A percentile compares a stretch with the other conserved stretches of the same genome.
phyloP scores from a whole-genome alignment of 2,888 invertebrate genomes.

The Alcis repandata region DNA sequence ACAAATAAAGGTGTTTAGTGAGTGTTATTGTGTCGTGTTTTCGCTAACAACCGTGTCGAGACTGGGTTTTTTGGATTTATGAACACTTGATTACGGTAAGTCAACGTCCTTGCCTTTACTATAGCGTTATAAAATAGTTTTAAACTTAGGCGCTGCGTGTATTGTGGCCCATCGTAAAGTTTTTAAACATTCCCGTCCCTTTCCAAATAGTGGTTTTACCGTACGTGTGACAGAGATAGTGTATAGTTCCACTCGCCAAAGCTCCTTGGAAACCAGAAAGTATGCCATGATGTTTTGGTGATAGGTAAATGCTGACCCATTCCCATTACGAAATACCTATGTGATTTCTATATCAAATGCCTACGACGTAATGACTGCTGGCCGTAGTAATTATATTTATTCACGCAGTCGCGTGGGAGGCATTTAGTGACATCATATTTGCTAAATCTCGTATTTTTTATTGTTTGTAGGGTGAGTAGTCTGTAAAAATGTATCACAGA shows the following conservation, averaged over 20 bases:
- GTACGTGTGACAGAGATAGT: conserved; percentile 67
- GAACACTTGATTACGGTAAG: conserved; percentile 81
- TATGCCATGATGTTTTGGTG: conserved; percentile 78
- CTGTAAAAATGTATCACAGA: conserved; percentile 19
- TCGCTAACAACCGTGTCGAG: conserved; percentile 70
- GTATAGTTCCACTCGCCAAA: conserved; percentile 53
- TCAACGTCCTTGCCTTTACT: conserved; percentile 41
- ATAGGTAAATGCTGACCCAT: conserved; percentile 62
- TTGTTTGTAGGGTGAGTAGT: conserved; percentile 18
- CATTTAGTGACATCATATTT: conserved; percentile 69
- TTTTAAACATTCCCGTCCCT: conserved; percentile 73
- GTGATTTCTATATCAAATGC: conserved; percentile 50
- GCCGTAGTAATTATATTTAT: conserved; percentile 24
- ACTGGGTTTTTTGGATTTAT: conserved; percentile 82
- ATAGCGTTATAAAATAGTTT: conserved; percentile 47
- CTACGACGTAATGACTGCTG: conserved; percentile 3
- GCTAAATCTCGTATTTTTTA: conserved; percentile 27
- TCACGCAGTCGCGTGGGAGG: conserved; percentile 53
- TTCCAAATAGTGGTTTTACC: conserved; percentile 54
- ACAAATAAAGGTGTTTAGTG: conserved; percentile 69
- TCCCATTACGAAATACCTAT: conserved; percentile 80
- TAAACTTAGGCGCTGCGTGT: conserved; percentile 61
- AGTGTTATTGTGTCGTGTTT: conserved; percentile 83
- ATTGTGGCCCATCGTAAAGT: conserved; percentile 66
- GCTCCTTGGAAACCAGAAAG: conserved; percentile 73